Percentiles rank a stretch among this genome's conserved stretches.
Conservation (phyloP, 2,888 invertebrate genomes). For the Ganaspis brasiliensis region DNA sequence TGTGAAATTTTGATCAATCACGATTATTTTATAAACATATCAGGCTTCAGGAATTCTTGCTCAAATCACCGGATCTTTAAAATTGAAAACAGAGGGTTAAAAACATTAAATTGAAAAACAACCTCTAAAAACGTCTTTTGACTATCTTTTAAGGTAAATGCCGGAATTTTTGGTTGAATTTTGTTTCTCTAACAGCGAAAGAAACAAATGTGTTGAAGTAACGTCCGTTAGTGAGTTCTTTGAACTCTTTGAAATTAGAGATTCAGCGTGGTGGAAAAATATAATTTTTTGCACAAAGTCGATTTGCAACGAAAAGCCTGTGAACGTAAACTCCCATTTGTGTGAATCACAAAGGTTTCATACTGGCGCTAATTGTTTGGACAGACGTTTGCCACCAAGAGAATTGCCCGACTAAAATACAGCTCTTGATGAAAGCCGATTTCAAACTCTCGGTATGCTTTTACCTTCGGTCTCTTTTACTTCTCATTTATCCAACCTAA, state of each 20-base stretch:
- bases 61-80: no score
- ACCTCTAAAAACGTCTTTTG: no score
- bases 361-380: slow-evolving; percentile 38
- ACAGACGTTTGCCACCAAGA: slow-evolving; percentile 39
- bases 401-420: slow-evolving; percentile 39
- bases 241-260: slow-evolving; percentile 16
- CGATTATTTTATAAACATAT: background rate
- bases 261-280: background rate
- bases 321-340: slow-evolving; percentile 28
- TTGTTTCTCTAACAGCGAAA: no score
- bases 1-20: slow-evolving; percentile 23
- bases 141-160: no score
- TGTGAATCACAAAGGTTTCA: slow-evolving; percentile 34
- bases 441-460: slow-evolving; percentile 31
- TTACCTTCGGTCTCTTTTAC: slow-evolving; percentile 6
- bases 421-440: slow-evolving; percentile 24
- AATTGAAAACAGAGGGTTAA: no score
- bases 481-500: background rate
- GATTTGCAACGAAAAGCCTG: slow-evolving; percentile 11
- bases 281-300: background rate
- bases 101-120: no score
- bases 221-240: background rate
- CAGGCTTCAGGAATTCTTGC: no score
- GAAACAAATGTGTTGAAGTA: no score
- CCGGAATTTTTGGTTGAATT: no score